These are phyloP conservation scores for Toxonevra muliebris DNA, from an alignment of 2,888 invertebrate genomes.

Conservation along the genomic window DNA sequence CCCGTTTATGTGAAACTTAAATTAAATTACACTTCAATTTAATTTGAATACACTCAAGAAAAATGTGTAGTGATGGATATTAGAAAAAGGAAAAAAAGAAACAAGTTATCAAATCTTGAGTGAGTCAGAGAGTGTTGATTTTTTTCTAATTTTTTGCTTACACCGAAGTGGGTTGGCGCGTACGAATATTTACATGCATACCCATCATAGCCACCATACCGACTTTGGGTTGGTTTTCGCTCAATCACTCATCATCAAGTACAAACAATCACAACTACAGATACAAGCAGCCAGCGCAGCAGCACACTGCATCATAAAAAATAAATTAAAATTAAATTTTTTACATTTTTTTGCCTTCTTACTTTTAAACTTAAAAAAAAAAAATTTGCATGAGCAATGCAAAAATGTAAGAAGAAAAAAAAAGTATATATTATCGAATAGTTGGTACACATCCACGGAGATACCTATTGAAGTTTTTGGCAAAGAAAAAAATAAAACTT, in stretches of 20 bases:
- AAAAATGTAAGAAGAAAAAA: slow-evolving; percentile 2
- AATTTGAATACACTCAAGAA: no score
- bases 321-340: no score
- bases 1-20: not conserved
- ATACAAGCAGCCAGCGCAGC: not conserved
- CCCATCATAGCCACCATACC: not conserved
- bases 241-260: slow-evolving; percentile 35
- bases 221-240: slow-evolving; percentile 26
- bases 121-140: not conserved
- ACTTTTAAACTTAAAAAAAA: not conserved
- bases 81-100: no score
- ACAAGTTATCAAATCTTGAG: no score
- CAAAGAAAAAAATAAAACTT: not conserved
- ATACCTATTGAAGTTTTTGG: not conserved
- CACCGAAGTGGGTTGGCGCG: slow-evolving; percentile 26
- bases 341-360: no score
- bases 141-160: no score
- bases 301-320: not conserved
- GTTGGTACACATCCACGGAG: no score
- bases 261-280: slow-evolving; percentile 26
- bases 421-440: no score
- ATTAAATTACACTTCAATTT: no score
- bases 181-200: not conserved
- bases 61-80: no score
- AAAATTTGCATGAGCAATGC: slow-evolving; percentile 26